A percentile compares a stretch with the other conserved stretches of the same genome.
Conservation (phyloP, 2,888 invertebrate genomes). For the Zygaena filipendulae region DNA sequence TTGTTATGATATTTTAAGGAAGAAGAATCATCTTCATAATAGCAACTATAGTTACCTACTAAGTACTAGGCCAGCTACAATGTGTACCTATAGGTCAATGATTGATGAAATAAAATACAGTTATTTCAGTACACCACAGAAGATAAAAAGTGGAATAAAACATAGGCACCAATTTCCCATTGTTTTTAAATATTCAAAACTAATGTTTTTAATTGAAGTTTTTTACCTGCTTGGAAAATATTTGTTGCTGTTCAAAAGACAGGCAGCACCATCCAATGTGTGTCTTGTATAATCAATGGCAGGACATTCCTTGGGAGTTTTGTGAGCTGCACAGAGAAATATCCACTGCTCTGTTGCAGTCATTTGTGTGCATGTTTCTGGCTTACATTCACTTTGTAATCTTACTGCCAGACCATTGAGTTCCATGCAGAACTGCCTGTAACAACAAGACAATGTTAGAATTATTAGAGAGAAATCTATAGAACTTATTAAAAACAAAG, state of each 20-base stretch:
- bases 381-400: constrained; percentile 95
- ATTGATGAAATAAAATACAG: too few relatives aligned
- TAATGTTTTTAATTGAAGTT: too few relatives aligned
- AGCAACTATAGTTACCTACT: too few relatives aligned
- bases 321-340: constrained; percentile 99
- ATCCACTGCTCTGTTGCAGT: constrained; percentile 99
- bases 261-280: constrained; percentile 98
- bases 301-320: constrained; percentile 99
- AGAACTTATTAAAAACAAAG: constrained; percentile 1
- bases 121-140: too few relatives aligned
- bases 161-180: too few relatives aligned
- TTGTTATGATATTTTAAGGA: too few relatives aligned
- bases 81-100: too few relatives aligned
- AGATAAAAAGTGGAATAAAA: too few relatives aligned
- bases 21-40: too few relatives aligned
- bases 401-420: constrained; percentile 97
- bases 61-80: too few relatives aligned
- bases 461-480: neutral
- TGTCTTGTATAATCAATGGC: constrained; percentile 99
- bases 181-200: too few relatives aligned
- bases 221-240: constrained; percentile 99
- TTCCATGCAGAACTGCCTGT: constrained; percentile 98
- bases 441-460: constrained; percentile 25
- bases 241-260: constrained; percentile 98
- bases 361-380: constrained; percentile 98